phyloP scores from a whole-genome alignment of 2,797 vertebrate genomes.

The Neopelma chrysocephalum region DNA sequence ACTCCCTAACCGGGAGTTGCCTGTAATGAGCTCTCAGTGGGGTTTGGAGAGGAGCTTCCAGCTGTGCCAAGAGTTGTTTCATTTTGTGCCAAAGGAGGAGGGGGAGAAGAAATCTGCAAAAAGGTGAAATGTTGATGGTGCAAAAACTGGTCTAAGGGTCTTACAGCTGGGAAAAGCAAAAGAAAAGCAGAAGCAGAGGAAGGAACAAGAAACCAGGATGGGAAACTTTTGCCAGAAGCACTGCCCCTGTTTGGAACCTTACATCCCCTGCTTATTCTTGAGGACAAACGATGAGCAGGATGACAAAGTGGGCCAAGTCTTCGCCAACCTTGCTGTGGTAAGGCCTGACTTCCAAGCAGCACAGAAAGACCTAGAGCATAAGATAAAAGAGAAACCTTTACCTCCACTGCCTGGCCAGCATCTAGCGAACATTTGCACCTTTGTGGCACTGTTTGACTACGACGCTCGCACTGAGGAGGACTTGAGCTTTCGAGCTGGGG shows the following conservation, averaged over 20 bases:
- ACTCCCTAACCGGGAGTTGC: neutral
- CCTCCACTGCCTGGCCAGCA: slow-evolving; percentile 24
- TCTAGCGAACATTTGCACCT: slow-evolving; percentile 41
- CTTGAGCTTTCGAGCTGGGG: slow-evolving; percentile 85
- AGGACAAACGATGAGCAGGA: neutral
- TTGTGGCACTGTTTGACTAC: slow-evolving; percentile 89
- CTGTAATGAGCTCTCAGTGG: neutral
- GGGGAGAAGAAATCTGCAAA: neutral
- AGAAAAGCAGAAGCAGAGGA: neutral
- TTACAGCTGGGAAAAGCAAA: neutral
- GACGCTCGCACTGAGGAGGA: slow-evolving; percentile 87
- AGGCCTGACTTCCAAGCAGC: neutral
- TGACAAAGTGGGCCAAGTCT: neutral
- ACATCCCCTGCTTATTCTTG: slow-evolving; percentile 45
- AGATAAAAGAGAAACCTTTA: neutral
- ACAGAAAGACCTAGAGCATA: neutral
- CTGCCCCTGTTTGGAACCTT: slow-evolving; percentile 46
- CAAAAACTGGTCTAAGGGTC: neutral
- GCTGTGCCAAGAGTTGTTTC: neutral
- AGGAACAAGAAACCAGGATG: slow-evolving; percentile 21
- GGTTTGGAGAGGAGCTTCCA: neutral
- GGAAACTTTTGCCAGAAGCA: slow-evolving; percentile 63
- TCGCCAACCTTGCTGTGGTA: slow-evolving; percentile 5
- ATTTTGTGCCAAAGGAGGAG: neutral
- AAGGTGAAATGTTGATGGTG: neutral